phyloP scores from a whole-genome alignment of 2,888 invertebrate species.

The Sepioteuthis lessoniana region DNA sequence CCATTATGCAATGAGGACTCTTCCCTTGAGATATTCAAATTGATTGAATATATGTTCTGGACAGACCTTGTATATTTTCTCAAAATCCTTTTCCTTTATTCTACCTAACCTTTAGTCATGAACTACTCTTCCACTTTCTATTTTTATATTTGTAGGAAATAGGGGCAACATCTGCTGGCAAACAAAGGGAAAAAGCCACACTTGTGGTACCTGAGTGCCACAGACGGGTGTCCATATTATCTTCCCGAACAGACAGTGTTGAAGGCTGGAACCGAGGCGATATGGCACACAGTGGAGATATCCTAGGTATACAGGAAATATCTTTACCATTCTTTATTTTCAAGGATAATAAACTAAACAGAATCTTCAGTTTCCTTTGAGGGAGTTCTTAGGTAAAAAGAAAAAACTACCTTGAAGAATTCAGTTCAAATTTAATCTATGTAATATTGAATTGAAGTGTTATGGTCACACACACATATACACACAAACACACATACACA shows the following conservation, averaged over 20 bases:
- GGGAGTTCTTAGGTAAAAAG: background rate
- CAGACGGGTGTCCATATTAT: background rate
- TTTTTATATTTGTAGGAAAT: slow-evolving; percentile 21
- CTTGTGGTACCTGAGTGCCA: slow-evolving; percentile 33
- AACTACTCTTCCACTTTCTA: background rate
- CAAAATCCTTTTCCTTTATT: too few relatives aligned
- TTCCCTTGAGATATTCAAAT: too few relatives aligned
- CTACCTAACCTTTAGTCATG: too few relatives aligned
- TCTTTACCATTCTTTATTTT: background rate
- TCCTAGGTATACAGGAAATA: slow-evolving; percentile 11
- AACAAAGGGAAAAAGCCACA: background rate
- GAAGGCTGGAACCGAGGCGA: background rate
- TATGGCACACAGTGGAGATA: background rate
- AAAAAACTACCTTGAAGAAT: background rate
- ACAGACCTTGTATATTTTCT: too few relatives aligned
- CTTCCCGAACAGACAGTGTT: slow-evolving; percentile 9
- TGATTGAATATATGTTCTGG: too few relatives aligned
- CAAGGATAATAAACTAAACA: background rate
- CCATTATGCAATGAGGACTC: too few relatives aligned
- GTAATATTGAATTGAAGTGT: background rate
- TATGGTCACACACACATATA: too few relatives aligned
- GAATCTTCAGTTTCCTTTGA: background rate
- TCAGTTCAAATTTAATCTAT: background rate
- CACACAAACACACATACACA: too few relatives aligned
- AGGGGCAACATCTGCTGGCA: background rate